Base-by-base conservation (phyloP, 2,888 invertebrate genomes). In the Dendrolimus pini region DNA sequence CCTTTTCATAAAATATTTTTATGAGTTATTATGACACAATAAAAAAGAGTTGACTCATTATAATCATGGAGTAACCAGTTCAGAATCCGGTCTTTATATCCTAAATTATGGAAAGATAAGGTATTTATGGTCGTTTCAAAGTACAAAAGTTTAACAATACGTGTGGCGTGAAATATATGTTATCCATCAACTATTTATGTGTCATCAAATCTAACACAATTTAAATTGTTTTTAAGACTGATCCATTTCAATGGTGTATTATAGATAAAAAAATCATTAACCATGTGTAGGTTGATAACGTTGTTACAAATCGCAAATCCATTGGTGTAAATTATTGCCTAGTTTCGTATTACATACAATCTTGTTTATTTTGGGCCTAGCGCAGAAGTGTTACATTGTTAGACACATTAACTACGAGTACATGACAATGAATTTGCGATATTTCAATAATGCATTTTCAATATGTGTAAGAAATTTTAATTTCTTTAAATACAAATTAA, bases 221-320 rank as follows among this genome's bases (percentile, higher is more conserved):
- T 30, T 30, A 3, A 12, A 47, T 47, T 47, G 47, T 47, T 47
- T 47, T 47, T 47, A 47, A 47, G 47, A 47, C 30, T 30, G 30
- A 9, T 47, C 9, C 9, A n/a, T 18, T 53, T 55, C 55, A 57
- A 62, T 65, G 62, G 57, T 54, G 59, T 57, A n/a, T 30, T 30
- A 30, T 55, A 71, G 75, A 78, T 77, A 77, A 77, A 67, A 68
- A 65, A 41, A 58, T 67, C 67, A 65, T 76, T 75, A 71, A 60
- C 57, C 57, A 61, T 52, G 53, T 56, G 58, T 47, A 47, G 47
- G 7, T 2, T 47, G 47, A 47, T 47, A 47, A 12, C 30, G 30
- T 30, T 47, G 61, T 62, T 62, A 58, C 60, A 68, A 66, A 62
- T 65, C 55, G 63, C 64, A 57, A 64, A 57, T 47, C 54, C 54